Percentiles rank a stretch among this genome's conserved stretches.
Conservation (phyloP, 2,113 vertebrate species). For the Sterrhoptilus dennistouni region DNA sequence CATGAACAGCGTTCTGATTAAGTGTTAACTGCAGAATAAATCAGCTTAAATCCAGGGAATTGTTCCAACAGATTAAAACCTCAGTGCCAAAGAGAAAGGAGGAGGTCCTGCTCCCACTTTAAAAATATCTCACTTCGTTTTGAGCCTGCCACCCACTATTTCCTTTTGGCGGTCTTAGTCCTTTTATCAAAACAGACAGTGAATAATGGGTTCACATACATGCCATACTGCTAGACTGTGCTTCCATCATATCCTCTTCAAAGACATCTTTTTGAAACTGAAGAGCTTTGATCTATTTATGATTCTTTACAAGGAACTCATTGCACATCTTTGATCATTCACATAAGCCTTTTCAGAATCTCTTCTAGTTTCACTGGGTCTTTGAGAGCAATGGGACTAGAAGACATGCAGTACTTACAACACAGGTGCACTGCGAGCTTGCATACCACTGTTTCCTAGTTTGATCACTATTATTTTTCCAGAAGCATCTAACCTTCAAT, state of each 20-base stretch:
- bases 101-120: background rate
- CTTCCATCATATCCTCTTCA: background rate
- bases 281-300: background rate
- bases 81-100: background rate
- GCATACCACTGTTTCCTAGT: background rate
- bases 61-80: constrained; percentile 10
- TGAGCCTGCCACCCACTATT: background rate
- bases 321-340: background rate
- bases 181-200: background rate
- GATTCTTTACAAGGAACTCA: background rate
- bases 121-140: background rate
- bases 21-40: constrained; percentile 39
- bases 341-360: background rate
- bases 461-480: background rate
- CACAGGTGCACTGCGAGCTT: rapidly evolving
- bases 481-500: background rate
- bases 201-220: background rate
- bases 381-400: rapidly evolving
- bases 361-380: background rate
- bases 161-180: background rate
- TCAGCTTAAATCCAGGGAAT: background rate
- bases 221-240: background rate
- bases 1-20: background rate
- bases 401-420: background rate
- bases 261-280: background rate